Evolutionary conservation across 2,888 invertebrate genomes (phyloP).

Genomic region (Cheilosia urbana): DNA sequence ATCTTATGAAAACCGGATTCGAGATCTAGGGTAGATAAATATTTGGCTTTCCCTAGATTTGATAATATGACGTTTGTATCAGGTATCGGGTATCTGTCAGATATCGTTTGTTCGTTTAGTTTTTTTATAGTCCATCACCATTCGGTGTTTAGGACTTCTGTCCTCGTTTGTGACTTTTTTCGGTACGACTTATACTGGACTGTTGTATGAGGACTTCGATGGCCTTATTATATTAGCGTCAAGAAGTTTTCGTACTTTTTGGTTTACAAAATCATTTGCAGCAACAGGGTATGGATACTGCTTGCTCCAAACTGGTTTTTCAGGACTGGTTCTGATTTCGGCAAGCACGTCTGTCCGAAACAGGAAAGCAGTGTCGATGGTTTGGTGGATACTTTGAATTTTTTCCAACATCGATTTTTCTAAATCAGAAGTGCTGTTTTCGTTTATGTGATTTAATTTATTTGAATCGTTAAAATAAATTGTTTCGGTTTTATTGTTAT

Average conservation of each 20-base stretch:
- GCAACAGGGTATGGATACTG: too few relatives aligned
- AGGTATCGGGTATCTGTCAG: constrained; percentile 23
- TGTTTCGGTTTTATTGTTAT: constrained; percentile 15
- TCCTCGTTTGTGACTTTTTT: too few relatives aligned
- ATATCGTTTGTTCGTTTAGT: constrained; percentile 34
- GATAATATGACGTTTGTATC: constrained; percentile 35
- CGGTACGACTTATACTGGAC: too few relatives aligned
- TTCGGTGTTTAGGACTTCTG: background rate
- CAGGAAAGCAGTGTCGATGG: constrained; percentile 26
- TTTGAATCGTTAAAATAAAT: constrained; percentile 19
- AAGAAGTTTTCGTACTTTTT: too few relatives aligned
- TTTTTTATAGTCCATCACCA: constrained; percentile 41
- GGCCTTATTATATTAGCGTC: too few relatives aligned
- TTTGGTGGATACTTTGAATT: constrained; percentile 26
- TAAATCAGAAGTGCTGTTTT: background rate
- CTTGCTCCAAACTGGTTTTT: too few relatives aligned
- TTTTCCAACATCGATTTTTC: constrained; percentile 14
- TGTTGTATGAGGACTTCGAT: too few relatives aligned
- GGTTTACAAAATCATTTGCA: too few relatives aligned
- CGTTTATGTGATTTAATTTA: constrained; percentile 10
- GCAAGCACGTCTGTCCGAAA: constrained; percentile 21
- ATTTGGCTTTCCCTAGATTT: constrained; percentile 20
- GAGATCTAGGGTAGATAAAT: constrained; percentile 29
- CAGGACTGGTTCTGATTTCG: constrained; percentile 23
- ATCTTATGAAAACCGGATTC: too few relatives aligned